These are phyloP conservation scores for Australoheros scitulus DNA, from an alignment of 2,113 vertebrate genomes.

Conservation along the genomic window DNA sequence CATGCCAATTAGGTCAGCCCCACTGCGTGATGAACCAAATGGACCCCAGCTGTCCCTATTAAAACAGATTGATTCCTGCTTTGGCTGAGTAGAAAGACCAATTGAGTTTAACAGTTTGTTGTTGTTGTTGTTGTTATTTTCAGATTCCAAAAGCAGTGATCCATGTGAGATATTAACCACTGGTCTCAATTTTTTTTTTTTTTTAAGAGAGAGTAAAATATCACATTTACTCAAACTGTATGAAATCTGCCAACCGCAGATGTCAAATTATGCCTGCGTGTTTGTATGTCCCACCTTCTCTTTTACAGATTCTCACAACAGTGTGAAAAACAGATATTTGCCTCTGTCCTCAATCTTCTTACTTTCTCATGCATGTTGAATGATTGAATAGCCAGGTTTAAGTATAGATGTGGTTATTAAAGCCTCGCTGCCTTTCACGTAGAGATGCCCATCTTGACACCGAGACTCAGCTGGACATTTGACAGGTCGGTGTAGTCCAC, in stretches of 20 bases:
- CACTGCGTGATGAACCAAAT: slow-evolving; percentile 38
- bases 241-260: background rate
- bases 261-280: background rate
- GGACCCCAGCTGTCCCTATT: slow-evolving; percentile 23
- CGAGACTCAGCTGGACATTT: slow-evolving; percentile 35
- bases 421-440: slow-evolving; percentile 3
- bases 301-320: background rate
- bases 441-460: slow-evolving; percentile 18
- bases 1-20: slow-evolving; percentile 36
- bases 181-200: background rate
- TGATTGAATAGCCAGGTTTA: slow-evolving; percentile 27
- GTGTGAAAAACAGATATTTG: background rate
- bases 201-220: background rate
- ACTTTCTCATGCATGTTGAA: slow-evolving; percentile 15
- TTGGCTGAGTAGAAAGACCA: slow-evolving; percentile 12
- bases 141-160: slow-evolving; percentile 4
- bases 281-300: background rate
- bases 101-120: slow-evolving; percentile 24
- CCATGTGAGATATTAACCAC: background rate
- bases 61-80: slow-evolving; percentile 52
- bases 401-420: slow-evolving; percentile 31
- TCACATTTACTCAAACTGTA: background rate
- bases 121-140: slow-evolving; percentile 19
- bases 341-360: background rate
- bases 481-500: slow-evolving; percentile 55